Evolutionary conservation across 2,113 vertebrate species (phyloP).

Genomic region (Grus americana): DNA sequence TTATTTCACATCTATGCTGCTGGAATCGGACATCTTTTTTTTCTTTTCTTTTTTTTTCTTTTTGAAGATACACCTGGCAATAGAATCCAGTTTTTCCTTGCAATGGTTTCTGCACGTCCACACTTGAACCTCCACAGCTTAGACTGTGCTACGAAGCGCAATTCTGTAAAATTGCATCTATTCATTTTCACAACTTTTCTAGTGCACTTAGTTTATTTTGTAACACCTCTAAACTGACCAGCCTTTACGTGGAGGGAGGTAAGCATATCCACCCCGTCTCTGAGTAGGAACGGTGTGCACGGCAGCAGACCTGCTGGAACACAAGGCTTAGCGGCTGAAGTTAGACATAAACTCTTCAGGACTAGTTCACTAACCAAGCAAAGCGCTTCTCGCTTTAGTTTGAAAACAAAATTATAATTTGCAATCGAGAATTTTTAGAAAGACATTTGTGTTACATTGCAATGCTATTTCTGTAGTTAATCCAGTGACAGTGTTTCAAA

Average conservation of each 20-base stretch:
- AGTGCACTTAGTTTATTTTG: not conserved
- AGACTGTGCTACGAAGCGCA: not conserved
- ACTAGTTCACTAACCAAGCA: not conserved
- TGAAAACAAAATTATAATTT: slow-evolving; percentile 13
- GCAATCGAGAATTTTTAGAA: not conserved
- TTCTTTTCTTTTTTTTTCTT: not conserved
- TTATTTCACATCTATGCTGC: not conserved
- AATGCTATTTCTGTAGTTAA: not conserved
- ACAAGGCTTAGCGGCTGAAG: not conserved
- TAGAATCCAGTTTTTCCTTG: not conserved
- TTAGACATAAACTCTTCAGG: not conserved
- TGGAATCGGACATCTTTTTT: not conserved
- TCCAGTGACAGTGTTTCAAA: not conserved
- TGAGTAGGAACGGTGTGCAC: rapidly evolving
- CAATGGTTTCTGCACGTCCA: not conserved
- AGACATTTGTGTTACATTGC: not conserved
- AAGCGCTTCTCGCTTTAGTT: not conserved
- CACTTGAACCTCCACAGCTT: not conserved
- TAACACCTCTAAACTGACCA: not conserved
- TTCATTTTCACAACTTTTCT: not conserved
- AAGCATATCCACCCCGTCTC: not conserved
- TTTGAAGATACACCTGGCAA: slow-evolving; percentile 10
- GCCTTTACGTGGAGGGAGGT: not conserved
- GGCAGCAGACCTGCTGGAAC: not conserved
- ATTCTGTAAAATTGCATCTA: not conserved